Percentiles rank a stretch among this genome's conserved stretches.
phyloP scores from a whole-genome alignment of 1,140 invertebrate genomes.

The Babylonia areolata region DNA sequence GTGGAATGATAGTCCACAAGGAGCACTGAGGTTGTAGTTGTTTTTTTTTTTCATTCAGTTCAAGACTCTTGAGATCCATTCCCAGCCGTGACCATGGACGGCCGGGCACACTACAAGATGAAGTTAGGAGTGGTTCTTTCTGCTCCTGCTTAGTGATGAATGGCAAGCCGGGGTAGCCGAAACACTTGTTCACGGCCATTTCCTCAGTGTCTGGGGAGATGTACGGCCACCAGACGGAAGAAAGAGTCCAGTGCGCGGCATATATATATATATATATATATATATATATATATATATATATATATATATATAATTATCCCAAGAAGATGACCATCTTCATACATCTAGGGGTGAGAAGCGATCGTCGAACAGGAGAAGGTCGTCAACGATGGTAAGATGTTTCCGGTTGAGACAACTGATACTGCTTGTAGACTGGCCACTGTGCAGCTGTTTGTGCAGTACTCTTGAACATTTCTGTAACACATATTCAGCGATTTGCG shows the following conservation, averaged over 20 bases:
- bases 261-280: conserved; percentile 41
- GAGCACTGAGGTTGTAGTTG: conserved; percentile 47
- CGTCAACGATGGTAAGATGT: conserved; percentile 5
- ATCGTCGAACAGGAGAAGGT: conserved; percentile 20
- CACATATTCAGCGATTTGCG: not conserved
- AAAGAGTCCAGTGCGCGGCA: conserved; percentile 1
- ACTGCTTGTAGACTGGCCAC: not conserved
- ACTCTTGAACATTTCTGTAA: not conserved
- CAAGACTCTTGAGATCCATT: conserved; percentile 38
- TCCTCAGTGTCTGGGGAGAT: conserved; percentile 30
- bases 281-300: too few relatives aligned
- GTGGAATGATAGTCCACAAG: conserved; percentile 51
- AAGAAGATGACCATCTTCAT: conserved; percentile 36
- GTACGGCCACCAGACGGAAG: conserved; percentile 41
- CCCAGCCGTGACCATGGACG: conserved; percentile 44
- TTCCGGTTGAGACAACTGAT: conserved; percentile 23
- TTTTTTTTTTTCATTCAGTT: conserved; percentile 23
- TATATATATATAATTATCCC: too few relatives aligned
- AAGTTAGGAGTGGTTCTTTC: conserved; percentile 41
- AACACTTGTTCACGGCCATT: conserved; percentile 34
- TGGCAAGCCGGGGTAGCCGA: conserved; percentile 42
- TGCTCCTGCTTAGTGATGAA: conserved; percentile 28
- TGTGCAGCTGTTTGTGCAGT: conserved; percentile 14
- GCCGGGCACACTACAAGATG: conserved; percentile 35
- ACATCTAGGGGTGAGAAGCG: conserved; percentile 41